Conservation (phyloP, 2,888 invertebrate genomes). For the Abrostola tripartita region DNA sequence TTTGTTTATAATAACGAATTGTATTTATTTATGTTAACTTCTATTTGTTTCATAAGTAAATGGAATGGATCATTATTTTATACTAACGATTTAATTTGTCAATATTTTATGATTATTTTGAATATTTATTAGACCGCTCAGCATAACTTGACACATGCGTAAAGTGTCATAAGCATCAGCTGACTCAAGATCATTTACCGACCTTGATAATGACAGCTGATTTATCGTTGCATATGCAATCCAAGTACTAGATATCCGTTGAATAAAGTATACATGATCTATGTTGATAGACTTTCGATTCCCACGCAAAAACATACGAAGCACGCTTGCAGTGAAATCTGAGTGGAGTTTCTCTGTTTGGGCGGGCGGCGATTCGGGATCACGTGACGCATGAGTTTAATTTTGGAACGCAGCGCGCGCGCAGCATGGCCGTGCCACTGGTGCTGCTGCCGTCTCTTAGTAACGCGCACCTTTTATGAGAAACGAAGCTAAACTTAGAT, state of each 20-base stretch:
- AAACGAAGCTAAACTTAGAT: conserved; percentile 83
- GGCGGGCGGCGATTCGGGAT: conserved; percentile 83
- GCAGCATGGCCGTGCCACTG: conserved; percentile 75
- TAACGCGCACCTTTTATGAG: conserved; percentile 85
- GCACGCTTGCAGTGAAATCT: conserved; percentile 80
- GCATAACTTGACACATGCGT: conserved; percentile 29
- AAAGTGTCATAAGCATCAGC: conserved; percentile 57
- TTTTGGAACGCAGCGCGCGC: conserved; percentile 84
- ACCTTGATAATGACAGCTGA: conserved; percentile 80
- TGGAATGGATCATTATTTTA: not conserved
- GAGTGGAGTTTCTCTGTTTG: conserved; percentile 88
- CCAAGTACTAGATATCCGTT: conserved; percentile 51
- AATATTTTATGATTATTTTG: conserved; percentile 11
- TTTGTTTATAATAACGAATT: no score
- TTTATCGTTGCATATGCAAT: conserved; percentile 57
- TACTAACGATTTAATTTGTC: conserved; percentile 1
- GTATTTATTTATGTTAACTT: no score
- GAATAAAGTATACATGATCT: conserved; percentile 39
- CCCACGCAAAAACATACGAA: conserved; percentile 66
- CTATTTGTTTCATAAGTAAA: no score
- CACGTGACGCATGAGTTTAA: conserved; percentile 84
- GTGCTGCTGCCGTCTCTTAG: conserved; percentile 72
- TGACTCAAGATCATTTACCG: conserved; percentile 67
- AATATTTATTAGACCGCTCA: conserved; percentile 26
- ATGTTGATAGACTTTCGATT: conserved; percentile 47